Conservation (phyloP, 2,888 invertebrate species). For the Phengaris alcon region DNA sequence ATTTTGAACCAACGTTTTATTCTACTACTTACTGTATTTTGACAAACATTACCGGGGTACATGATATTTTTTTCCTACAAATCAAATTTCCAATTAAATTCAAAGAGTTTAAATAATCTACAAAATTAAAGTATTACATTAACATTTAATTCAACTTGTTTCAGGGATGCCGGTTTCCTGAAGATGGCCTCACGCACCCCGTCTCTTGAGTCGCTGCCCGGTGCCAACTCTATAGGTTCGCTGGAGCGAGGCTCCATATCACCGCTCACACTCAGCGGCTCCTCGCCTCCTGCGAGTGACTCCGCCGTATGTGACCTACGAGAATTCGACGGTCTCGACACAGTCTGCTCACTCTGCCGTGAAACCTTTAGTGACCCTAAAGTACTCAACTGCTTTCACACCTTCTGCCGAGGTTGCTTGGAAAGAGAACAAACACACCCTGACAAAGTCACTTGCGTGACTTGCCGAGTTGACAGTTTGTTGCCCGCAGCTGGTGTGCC, state of each 20-base stretch:
- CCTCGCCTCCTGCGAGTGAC: slow-evolving; percentile 91
- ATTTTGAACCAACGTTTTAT: background rate
- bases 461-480: slow-evolving; percentile 78
- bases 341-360: slow-evolving; percentile 85
- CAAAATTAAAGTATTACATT: background rate
- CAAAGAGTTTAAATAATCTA: background rate
- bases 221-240: slow-evolving; percentile 95
- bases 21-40: too few relatives aligned
- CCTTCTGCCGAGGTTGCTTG: slow-evolving; percentile 90
- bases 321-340: slow-evolving; percentile 80
- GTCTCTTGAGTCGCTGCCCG: slow-evolving; percentile 94
- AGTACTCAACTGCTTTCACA: slow-evolving; percentile 89
- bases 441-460: slow-evolving; percentile 87
- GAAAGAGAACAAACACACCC: slow-evolving; percentile 84
- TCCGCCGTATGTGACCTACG: slow-evolving; percentile 89
- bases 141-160: slow-evolving; percentile 64
- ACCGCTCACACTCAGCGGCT: slow-evolving; percentile 91
- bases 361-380: slow-evolving; percentile 87
- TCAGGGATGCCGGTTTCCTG: slow-evolving; percentile 92
- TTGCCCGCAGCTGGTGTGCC: slow-evolving; percentile 79
- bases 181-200: slow-evolving; percentile 96
- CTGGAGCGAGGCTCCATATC: slow-evolving; percentile 90
- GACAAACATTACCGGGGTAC: too few relatives aligned
- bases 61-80: too few relatives aligned
- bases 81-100: too few relatives aligned